Evolutionary conservation across 2,797 vertebrate species (phyloP), one percentile per base, ranked within the genome.

Genomic region (Karalla daura): DNA sequence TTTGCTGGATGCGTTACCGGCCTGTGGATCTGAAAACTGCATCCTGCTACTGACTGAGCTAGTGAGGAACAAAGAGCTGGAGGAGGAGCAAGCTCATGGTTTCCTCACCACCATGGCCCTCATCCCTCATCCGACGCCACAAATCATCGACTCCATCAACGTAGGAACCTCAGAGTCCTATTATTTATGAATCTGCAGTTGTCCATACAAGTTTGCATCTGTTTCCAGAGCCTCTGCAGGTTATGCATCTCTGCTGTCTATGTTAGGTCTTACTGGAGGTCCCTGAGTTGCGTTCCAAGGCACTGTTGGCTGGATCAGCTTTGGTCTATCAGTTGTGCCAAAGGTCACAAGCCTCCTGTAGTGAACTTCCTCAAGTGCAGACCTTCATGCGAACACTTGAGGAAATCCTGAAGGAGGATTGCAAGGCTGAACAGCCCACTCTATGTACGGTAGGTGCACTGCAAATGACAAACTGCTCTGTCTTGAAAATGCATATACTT

Each of bases 1-100:
- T 0, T 78, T 97, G 43, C 40, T 92, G 85, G 95, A 96, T 10
- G 93, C 94, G 4, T 88, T 97, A 49, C 92, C 92, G 12, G 90
- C 92, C 3, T 96, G 95, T 76, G 94, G 93, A 52, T 94, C 94
- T 14, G 95, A 96, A 78, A 89, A 89, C 24, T 96, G 96, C 58
- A 66, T 96, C 56, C 8, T 88, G 2, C 85, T 96, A 35, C 91
- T 94, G 89, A 92, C 84, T 39, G 93, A 93, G 47, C 90, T 96
- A 9, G 84, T 95, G 58, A 43, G 53, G 65, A 91, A 80, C 0
- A 75, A 81, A 59, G 94, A 96, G 80, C 60, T 94, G 2, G 95
- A 95, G 15, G 89, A 89, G 8, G 94, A 94, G 1, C 91, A 88
- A 80, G 51, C 77, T 10, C 80, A 89, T 2, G 76, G 86, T 8